These are phyloP conservation scores for Lagopus leucura DNA, from an alignment of 2,113 vertebrate genomes.

Conservation along the genomic window DNA sequence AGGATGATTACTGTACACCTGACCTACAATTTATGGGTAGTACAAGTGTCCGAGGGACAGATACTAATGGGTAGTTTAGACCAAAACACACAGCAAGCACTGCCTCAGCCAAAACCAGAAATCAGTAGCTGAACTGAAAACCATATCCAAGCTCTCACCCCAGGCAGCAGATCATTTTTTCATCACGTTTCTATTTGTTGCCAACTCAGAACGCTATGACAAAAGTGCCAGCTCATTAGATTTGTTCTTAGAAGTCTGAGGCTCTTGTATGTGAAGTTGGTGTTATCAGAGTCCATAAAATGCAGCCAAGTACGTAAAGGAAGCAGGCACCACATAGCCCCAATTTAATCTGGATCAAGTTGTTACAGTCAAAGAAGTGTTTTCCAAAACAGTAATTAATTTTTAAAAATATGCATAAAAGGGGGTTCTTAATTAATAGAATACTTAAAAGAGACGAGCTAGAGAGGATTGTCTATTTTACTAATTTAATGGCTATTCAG, in stretches of 20 bases:
- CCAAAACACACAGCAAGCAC: background rate
- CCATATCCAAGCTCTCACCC: background rate
- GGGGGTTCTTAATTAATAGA: conserved; percentile 32
- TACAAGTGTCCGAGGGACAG: background rate
- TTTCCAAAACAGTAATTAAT: conserved; percentile 53
- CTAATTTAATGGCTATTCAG: conserved; percentile 46
- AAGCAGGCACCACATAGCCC: background rate
- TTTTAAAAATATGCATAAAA: conserved; percentile 46
- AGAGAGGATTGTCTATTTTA: conserved; percentile 38
- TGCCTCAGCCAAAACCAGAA: background rate
- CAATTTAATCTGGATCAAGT: background rate
- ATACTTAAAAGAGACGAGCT: conserved; percentile 9
- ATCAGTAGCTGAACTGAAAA: background rate
- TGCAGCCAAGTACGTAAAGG: background rate
- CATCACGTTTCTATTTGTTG: conserved; percentile 16
- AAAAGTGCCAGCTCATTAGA: background rate
- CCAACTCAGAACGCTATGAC: background rate
- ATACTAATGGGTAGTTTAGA: background rate
- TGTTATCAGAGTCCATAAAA: background rate
- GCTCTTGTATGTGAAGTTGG: background rate
- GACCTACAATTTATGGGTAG: background rate
- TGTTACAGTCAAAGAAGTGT: background rate
- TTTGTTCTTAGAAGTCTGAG: conserved; percentile 8
- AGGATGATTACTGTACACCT: background rate
- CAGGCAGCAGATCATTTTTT: background rate